Conservation (phyloP, 2,797 vertebrate genomes). For the Ptychobarbus kaznakovi region DNA sequence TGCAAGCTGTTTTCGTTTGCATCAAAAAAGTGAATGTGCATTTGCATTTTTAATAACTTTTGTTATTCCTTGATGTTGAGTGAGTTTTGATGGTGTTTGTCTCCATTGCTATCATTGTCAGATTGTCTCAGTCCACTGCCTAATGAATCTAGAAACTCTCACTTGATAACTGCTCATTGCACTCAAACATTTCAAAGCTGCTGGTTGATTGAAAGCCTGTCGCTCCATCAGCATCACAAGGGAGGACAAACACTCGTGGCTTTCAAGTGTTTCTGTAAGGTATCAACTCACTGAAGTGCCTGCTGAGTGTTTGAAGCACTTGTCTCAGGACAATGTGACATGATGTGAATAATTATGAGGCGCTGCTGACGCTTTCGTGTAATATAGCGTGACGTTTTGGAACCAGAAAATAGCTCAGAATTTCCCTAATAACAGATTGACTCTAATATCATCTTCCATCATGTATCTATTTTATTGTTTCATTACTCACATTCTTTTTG, state of each 20-base stretch:
- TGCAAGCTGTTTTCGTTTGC: background rate
- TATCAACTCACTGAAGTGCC: background rate
- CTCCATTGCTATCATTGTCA: background rate
- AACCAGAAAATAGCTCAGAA: background rate
- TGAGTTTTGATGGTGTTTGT: background rate
- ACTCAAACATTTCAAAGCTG: background rate
- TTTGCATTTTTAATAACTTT: background rate
- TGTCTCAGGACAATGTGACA: background rate
- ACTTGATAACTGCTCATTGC: background rate
- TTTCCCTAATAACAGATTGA: background rate
- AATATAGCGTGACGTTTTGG: background rate
- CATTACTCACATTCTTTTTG: background rate
- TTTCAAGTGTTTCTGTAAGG: background rate
- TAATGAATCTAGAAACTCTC: background rate
- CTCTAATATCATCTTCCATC: background rate
- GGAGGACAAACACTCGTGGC: background rate
- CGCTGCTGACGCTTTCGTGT: background rate
- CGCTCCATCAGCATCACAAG: background rate
- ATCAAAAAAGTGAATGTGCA: background rate
- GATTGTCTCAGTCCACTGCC: background rate
- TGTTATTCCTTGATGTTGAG: background rate
- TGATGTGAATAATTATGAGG: constrained; percentile 10
- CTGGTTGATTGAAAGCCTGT: background rate
- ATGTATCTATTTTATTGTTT: background rate
- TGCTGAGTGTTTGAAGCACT: background rate